Base-by-base conservation (phyloP, 92 coral and sea anemone genomes). In the Epizoanthus illoricatus region DNA sequence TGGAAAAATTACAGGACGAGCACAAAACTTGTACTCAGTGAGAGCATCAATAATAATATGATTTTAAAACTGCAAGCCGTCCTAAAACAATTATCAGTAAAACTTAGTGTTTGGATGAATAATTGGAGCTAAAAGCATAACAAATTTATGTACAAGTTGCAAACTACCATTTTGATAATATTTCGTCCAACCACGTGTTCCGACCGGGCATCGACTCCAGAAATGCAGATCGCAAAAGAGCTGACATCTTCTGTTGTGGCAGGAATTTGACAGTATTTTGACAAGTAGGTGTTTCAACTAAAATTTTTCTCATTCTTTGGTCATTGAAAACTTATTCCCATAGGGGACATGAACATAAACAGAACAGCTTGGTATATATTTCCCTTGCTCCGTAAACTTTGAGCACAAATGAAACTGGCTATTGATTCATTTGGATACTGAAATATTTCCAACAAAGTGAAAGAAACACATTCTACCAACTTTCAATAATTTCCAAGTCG, bases 241-340 rank as follows among this genome's bases (percentile, higher is more conserved):
- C 82, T 19, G 45, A 76, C 57, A 76, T 62, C n/a, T n/a, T 33
- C 43, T 24, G 64, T n/a, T 42, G 58, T 41, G n/a, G 18, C 47
- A n/a, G 57, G 82, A 42, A 43, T 78, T 78, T 78, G 82, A 78
- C 82, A 78, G 61, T 78, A 63, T 78, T 78, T 78, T 78, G 82
- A 78, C 82, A 78, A 78, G 82, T 20, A 33, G 49, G 59, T 23
- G 64, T 69, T 78, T 63, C 71, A 43, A 20, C 82, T 65, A 49
- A 89, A 71, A 93, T 93, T 86, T 88, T 82, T 90, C 54, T 43
- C 91, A 93, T 93, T 84, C 94, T 94, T 84, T 43, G 55, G 57
- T 65, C 89, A 78, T 42, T 87, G 87, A 86, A 84, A 79, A 80
- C 69, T 28, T 80, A 91, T 89, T 91, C 97, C 94, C 97, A 69